Evolutionary conservation across 2,113 vertebrate genomes (phyloP).

Genomic region (Albula goreensis): DNA sequence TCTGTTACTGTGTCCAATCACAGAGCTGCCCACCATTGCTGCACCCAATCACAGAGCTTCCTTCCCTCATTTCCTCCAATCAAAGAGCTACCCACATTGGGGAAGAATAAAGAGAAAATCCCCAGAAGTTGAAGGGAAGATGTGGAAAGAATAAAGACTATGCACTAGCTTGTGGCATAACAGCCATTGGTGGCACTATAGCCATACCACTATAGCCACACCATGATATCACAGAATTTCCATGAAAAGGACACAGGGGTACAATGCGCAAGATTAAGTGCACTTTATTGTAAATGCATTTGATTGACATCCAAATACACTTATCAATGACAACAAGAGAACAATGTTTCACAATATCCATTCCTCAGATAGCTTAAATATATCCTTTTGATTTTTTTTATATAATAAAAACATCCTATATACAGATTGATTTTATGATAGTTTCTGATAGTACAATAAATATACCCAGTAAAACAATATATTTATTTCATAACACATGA

Average conservation of each 20-base stretch:
- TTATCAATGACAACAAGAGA: conserved; percentile 27
- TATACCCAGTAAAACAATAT: conserved; percentile 22
- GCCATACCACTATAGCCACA: too few species aligned
- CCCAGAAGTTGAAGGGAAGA: background rate
- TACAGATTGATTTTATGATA: conserved; percentile 20
- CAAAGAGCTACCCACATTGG: too few species aligned
- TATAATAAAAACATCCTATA: conserved; percentile 23
- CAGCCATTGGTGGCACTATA: too few species aligned
- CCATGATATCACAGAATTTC: background rate
- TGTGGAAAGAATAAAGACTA: background rate
- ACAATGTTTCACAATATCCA: conserved; percentile 38
- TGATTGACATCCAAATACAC: conserved; percentile 34
- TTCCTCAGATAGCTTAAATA: conserved; percentile 24
- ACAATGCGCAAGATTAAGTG: conserved; percentile 26
- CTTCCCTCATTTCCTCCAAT: too few species aligned
- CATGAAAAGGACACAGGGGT: background rate
- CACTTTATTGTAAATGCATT: conserved; percentile 44
- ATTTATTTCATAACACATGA: conserved; percentile 14
- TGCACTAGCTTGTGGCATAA: too few species aligned
- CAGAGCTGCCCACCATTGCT: too few species aligned
- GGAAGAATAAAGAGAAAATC: background rate
- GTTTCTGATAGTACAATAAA: conserved; percentile 3
- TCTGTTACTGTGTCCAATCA: too few species aligned
- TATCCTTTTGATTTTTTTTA: background rate
- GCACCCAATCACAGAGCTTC: too few species aligned